A percentile compares a stretch with the other conserved stretches of the same genome.
phyloP scores from a whole-genome alignment of 2,113 vertebrate species.

The Lucifuga dentata region DNA sequence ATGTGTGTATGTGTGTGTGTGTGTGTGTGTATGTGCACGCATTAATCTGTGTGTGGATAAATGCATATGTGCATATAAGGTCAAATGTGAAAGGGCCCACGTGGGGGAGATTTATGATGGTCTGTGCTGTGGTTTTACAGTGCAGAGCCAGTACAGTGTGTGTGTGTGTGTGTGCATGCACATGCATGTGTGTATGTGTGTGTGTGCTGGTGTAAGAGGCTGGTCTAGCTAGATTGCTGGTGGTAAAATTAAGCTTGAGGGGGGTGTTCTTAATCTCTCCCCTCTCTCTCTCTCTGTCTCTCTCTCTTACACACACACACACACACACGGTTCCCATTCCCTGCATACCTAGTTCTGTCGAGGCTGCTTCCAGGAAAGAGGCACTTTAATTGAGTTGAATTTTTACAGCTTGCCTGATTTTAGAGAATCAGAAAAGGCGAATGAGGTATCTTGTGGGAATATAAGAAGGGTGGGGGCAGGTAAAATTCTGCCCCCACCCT shows the following conservation, averaged over 20 bases:
- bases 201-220: conserved; percentile 21
- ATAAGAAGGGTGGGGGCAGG: too few species aligned
- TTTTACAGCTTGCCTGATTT: conserved; percentile 82
- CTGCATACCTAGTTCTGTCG: conserved; percentile 85
- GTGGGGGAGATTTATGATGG: conserved; percentile 62
- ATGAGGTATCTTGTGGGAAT: conserved; percentile 54
- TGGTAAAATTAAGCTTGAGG: conserved; percentile 55
- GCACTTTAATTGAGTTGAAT: conserved; percentile 87
- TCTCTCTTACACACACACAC: conserved; percentile 40
- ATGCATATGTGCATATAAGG: conserved; percentile 35
- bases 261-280: conserved; percentile 46
- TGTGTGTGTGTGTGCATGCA: conserved; percentile 30
- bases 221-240: conserved; percentile 35
- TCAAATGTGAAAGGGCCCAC: conserved; percentile 73
- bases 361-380: conserved; percentile 85
- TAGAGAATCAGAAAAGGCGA: conserved; percentile 58
- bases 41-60: background rate
- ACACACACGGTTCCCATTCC: conserved; percentile 81
- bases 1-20: conserved; percentile 16
- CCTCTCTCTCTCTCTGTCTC: conserved; percentile 1
- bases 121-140: conserved; percentile 52
- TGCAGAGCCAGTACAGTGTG: conserved; percentile 10
- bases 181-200: conserved; percentile 15
- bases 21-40: conserved; percentile 4
- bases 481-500: too few species aligned